Evolutionary conservation across 1,140 invertebrate genomes (phyloP), one percentile per base, ranked within the genome.

Genomic region (Bombus cullumanus): DNA sequence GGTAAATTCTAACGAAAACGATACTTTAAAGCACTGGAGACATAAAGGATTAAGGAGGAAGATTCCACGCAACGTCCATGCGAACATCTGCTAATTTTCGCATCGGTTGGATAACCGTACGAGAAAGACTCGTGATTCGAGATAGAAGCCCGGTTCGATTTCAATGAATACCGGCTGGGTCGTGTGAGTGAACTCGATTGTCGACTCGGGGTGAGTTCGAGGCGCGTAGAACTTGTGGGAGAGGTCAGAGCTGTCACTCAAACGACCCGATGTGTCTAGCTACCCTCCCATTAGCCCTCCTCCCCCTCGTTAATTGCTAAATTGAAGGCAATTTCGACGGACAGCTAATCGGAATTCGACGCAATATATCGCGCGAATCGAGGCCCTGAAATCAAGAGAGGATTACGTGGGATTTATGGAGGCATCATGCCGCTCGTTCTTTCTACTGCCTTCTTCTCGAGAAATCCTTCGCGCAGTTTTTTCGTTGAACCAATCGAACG

Each of bases 191-290:
- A 88, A 88, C 88, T 77, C 86, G 91, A 92, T 91, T 90, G 87
- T 91, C 89, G 91, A 89, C 53, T 76, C 75, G 81, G 91, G 89
- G 88, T 90, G 86, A 91, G 85, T 89, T 59, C 68, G 66, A 84
- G 77, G 59, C 80, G 81, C 84, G 88, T 81, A 87, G 84, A 53
- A 87, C 88, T 91, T 94, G 93, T 92, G 93, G 93, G 93, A 94
- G 93, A 94, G 94, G 90, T 94, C 92, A 95, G 93, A 93, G 93
- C 95, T 95, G 95, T 95, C 95, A 94, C 95, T 95, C 95, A 95
- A 92, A 75, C 78, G 85, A 78, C 69, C 89, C 92, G 91, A 92
- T 94, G 93, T 93, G 92, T 94, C 93, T 94, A 93, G 93, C 93
- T 94, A 95, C 94, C 95, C 95, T 94, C 87, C 93, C 90, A 95